Conservation (phyloP, 2,797 vertebrate genomes). For the Merluccius polli region DNA sequence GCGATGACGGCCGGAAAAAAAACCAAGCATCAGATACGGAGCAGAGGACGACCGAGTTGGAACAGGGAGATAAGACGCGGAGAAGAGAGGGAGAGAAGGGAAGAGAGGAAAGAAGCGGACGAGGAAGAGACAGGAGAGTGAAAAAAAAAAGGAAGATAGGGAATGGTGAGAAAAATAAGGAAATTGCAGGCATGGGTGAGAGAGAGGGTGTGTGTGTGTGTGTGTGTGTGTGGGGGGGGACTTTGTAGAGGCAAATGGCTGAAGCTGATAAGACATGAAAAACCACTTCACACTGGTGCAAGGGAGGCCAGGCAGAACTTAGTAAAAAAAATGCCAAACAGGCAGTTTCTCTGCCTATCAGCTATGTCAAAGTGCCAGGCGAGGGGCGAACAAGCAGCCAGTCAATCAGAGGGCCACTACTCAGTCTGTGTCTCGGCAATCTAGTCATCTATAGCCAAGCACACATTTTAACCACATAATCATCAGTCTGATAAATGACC, state of each 20-base stretch:
- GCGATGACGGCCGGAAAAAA: slow-evolving; percentile 1
- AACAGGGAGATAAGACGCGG: neutral
- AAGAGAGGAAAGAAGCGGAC: neutral
- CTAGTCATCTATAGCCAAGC: neutral
- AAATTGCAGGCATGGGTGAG: neutral
- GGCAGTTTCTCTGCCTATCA: neutral
- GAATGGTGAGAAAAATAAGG: neutral
- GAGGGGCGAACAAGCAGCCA: neutral
- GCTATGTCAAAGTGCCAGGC: neutral
- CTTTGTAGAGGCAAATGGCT: slow-evolving; percentile 64
- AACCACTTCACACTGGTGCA: slow-evolving; percentile 13
- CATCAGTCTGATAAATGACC: neutral
- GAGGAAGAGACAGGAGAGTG: neutral
- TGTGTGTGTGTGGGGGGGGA: slow-evolving; percentile 22
- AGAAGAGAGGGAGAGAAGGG: neutral
- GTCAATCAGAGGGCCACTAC: neutral
- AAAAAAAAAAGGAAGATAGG: neutral
- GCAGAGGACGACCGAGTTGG: neutral
- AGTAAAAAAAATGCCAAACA: neutral
- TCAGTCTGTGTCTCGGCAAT: neutral
- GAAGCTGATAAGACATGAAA: slow-evolving; percentile 66
- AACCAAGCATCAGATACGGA: neutral
- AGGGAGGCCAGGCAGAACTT: neutral
- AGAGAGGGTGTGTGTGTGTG: slow-evolving; percentile 9
- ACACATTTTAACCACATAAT: neutral